Conservation (phyloP, 2,888 invertebrate genomes). For the Crepidodera aurea region DNA sequence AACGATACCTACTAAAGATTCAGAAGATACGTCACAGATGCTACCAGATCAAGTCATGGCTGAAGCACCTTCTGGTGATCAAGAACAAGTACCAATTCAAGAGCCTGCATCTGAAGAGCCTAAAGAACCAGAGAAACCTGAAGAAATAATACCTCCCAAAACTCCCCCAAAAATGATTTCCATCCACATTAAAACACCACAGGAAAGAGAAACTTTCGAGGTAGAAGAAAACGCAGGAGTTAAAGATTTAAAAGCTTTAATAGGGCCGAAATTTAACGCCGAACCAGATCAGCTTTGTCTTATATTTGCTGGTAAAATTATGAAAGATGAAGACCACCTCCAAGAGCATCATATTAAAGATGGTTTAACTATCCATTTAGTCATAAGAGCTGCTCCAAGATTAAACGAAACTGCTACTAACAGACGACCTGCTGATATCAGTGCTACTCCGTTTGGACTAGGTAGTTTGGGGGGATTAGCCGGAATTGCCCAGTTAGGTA, state of each 20-base stretch:
- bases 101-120: constrained; percentile 2
- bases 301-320: constrained; percentile 98
- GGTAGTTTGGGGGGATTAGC: constrained; percentile 72
- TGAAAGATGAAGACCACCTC: constrained; percentile 93
- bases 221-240: constrained; percentile 85
- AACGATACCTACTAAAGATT: neutral
- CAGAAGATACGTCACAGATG: neutral
- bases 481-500: constrained; percentile 77
- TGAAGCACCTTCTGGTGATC: neutral
- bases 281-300: constrained; percentile 90
- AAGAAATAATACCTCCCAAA: constrained; percentile 9
- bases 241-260: constrained; percentile 86
- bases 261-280: constrained; percentile 84
- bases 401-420: constrained; percentile 60
- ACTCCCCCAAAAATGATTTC: constrained; percentile 68
- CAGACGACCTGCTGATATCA: constrained; percentile 53
- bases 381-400: constrained; percentile 82
- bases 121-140: constrained; percentile 24
- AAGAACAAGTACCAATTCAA: neutral
- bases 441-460: constrained; percentile 51
- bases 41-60: constrained; percentile 11
- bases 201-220: constrained; percentile 88
- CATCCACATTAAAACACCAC: constrained; percentile 93
- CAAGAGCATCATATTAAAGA: constrained; percentile 91
- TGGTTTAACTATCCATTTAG: constrained; percentile 94